Evolutionary conservation across 2,888 invertebrate species (phyloP).

Genomic region (Cynaeus angustus): DNA sequence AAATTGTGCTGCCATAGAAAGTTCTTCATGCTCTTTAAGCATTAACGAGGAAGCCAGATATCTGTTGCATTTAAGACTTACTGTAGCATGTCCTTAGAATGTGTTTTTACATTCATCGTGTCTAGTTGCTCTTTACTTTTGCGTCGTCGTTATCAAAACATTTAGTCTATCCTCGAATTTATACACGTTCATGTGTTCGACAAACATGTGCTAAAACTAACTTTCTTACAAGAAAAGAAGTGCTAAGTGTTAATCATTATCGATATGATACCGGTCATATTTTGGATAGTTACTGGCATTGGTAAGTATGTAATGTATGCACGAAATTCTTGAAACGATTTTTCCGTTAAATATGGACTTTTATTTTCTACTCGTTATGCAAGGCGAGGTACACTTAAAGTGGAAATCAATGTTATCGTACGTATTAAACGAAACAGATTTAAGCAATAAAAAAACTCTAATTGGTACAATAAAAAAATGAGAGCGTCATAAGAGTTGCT

Average conservation of each 20-base stretch:
- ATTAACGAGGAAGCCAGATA: conserved; percentile 52
- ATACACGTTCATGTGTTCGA: conserved; percentile 43
- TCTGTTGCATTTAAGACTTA: conserved; percentile 53
- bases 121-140: conserved; percentile 35
- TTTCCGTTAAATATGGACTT: no score
- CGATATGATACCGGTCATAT: conserved; percentile 44
- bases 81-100: conserved; percentile 52
- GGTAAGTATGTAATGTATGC: no score
- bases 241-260: conserved; percentile 33
- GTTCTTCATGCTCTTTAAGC: conserved; percentile 48
- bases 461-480: no score
- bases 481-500: no score
- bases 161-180: conserved; percentile 44
- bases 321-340: no score
- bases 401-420: no score
- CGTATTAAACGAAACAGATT: no score
- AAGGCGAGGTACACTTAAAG: no score
- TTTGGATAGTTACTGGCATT: conserved; percentile 41
- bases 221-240: conserved; percentile 40
- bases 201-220: conserved; percentile 51
- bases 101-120: conserved; percentile 25
- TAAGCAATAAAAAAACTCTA: no score
- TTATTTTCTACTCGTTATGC: no score
- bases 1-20: conserved; percentile 44
- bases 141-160: conserved; percentile 34